Conservation (phyloP, 2,888 invertebrate genomes). For the Oasisia sp. region DNA sequence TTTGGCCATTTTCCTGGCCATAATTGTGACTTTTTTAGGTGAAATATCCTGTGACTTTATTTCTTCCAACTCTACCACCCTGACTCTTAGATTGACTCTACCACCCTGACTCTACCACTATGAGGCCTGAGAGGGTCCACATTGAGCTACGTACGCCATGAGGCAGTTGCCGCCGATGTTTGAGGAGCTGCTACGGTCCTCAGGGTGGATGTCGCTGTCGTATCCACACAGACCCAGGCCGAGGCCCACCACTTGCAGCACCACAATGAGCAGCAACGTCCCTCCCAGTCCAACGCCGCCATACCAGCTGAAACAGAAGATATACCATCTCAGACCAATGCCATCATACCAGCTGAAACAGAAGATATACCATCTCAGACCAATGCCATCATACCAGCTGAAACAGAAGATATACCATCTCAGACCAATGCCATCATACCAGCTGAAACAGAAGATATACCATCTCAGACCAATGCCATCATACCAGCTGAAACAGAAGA, state of each 20-base stretch:
- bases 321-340: neutral
- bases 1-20: too few species aligned
- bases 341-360: neutral
- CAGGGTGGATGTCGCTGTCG: neutral
- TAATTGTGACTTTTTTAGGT: too few species aligned
- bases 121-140: too few species aligned
- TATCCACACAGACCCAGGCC: neutral
- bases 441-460: neutral
- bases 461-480: neutral
- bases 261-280: neutral
- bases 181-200: neutral
- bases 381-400: neutral
- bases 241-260: neutral
- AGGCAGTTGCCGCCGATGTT: neutral
- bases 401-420: neutral
- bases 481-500: neutral
- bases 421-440: neutral
- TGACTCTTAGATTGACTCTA: too few species aligned
- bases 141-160: neutral
- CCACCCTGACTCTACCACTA: too few species aligned
- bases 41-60: too few species aligned
- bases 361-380: neutral
- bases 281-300: neutral
- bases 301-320: conserved; percentile 1
- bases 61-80: too few species aligned